phyloP scores from a whole-genome alignment of 2,797 vertebrate genomes.

The Melanotaenia pygmaea region DNA sequence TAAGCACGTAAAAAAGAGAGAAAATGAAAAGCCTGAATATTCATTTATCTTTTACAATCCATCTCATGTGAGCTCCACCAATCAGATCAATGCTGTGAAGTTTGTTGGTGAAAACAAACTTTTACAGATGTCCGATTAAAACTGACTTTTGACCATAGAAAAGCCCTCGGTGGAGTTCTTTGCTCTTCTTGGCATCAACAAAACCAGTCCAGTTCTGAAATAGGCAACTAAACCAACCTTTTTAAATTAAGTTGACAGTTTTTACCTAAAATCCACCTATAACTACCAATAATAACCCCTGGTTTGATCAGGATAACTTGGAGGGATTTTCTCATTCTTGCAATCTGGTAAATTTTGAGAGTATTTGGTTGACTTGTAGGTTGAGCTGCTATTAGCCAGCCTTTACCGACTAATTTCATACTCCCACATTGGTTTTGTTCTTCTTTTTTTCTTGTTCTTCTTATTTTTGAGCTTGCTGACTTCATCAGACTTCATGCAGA shows the following conservation, averaged over 20 bases:
- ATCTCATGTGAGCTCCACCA: not conserved
- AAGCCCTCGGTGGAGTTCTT: not conserved
- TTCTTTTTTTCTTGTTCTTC: not conserved
- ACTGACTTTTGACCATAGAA: not conserved
- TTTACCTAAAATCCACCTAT: no score
- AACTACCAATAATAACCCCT: no score
- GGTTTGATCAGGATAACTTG: no score
- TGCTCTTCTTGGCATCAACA: not conserved
- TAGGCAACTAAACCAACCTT: not conserved
- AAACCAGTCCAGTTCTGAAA: not conserved
- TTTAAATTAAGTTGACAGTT: not conserved
- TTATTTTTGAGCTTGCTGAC: not conserved
- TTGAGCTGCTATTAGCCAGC: no score
- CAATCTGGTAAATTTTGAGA: no score
- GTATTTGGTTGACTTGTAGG: no score
- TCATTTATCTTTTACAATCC: not conserved
- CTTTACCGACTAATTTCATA: no score
- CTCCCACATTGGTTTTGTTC: no score
- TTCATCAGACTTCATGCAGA: not conserved
- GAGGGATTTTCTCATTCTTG: no score
- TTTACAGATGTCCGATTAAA: not conserved
- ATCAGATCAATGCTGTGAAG: not conserved
- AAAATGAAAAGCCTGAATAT: not conserved
- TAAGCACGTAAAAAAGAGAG: not conserved
- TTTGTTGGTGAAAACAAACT: not conserved